Percentiles rank a stretch among this genome's conserved stretches.
These are phyloP conservation scores for Raja brachyura DNA, from an alignment of 2,113 vertebrate species.

Conservation along the genomic window DNA sequence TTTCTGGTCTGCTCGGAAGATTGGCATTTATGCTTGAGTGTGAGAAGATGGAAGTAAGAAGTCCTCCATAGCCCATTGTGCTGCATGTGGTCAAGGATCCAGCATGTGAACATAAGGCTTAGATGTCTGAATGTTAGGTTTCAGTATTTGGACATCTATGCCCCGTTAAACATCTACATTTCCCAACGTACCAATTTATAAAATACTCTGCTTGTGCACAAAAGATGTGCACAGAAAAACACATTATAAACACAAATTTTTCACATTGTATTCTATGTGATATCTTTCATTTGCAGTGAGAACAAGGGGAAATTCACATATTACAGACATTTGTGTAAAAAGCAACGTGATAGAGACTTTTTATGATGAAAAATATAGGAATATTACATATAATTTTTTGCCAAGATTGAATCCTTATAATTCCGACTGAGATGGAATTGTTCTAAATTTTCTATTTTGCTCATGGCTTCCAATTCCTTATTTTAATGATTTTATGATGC, in stretches of 20 bases:
- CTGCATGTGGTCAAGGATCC: too few relatives aligned
- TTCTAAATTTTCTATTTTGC: background rate
- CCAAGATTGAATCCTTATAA: background rate
- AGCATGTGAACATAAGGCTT: too few relatives aligned
- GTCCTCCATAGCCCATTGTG: too few relatives aligned
- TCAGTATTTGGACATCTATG: too few relatives aligned
- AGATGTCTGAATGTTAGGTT: too few relatives aligned
- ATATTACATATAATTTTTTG: background rate
- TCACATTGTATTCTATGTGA: too few relatives aligned
- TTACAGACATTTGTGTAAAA: too few relatives aligned
- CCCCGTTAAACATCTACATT: too few relatives aligned
- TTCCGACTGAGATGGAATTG: background rate
- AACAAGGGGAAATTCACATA: background rate
- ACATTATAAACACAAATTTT: too few relatives aligned
- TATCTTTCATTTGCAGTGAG: background rate
- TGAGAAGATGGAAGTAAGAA: background rate
- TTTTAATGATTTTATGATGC: background rate
- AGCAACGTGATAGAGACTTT: background rate
- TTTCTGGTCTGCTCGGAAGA: background rate
- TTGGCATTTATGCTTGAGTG: background rate
- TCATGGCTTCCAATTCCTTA: background rate
- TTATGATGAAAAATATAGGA: background rate
- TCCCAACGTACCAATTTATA: too few relatives aligned
- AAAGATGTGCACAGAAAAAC: too few relatives aligned
- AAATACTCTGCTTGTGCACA: too few relatives aligned